phyloP scores from a whole-genome alignment of 2,888 invertebrate species.

The Calliphora vomitoria region DNA sequence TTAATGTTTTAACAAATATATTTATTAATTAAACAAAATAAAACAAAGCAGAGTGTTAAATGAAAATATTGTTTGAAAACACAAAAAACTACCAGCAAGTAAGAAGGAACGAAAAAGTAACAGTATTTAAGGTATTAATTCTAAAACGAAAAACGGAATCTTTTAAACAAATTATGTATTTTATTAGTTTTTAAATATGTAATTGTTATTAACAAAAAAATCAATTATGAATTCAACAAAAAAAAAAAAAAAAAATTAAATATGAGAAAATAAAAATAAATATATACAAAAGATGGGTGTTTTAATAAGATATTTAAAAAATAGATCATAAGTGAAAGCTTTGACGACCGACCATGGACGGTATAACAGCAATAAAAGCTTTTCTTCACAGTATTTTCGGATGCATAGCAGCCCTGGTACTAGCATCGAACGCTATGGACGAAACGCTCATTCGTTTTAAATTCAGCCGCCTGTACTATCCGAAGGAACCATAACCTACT shows the following conservation, averaged over 20 bases:
- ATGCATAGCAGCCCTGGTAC: too few relatives aligned
- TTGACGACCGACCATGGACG: too few relatives aligned
- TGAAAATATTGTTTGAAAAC: constrained; percentile 24
- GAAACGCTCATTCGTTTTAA: too few relatives aligned
- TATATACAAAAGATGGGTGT: background rate
- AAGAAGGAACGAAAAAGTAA: constrained; percentile 16
- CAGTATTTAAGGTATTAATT: constrained; percentile 63
- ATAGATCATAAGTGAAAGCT: too few relatives aligned
- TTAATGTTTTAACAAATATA: constrained; percentile 59
- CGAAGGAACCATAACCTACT: too few relatives aligned
- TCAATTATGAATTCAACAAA: constrained; percentile 49
- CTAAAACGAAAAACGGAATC: constrained; percentile 42
- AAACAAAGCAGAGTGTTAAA: constrained; percentile 51
- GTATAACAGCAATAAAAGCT: too few relatives aligned
- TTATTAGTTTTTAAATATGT: constrained; percentile 54
- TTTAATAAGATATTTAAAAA: background rate
- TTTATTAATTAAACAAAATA: constrained; percentile 27
- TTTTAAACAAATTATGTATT: constrained; percentile 62
- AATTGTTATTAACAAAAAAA: constrained; percentile 60
- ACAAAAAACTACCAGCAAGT: background rate
- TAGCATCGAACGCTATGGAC: too few relatives aligned
- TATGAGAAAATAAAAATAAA: constrained; percentile 41
- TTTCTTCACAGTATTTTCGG: too few relatives aligned
- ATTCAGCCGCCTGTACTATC: too few relatives aligned
- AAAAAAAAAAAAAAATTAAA: constrained; percentile 15